These are phyloP conservation scores for Epinotia brunnichana DNA, from an alignment of 2,888 invertebrate species.

Conservation along the genomic window DNA sequence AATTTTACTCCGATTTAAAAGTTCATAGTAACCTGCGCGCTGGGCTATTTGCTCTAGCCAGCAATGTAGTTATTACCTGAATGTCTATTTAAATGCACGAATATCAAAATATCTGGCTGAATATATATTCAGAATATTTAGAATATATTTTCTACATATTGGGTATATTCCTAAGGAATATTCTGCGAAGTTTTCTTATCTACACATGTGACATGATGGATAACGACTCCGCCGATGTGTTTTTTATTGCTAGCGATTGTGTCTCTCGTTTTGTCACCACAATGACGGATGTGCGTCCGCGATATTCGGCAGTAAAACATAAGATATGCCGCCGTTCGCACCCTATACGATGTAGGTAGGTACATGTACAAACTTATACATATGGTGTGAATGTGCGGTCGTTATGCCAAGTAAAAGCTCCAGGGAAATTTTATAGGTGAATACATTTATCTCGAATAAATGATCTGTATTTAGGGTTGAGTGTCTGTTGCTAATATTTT, in stretches of 20 bases:
- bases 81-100: not conserved
- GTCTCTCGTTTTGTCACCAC: slow-evolving; percentile 38
- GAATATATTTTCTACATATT: not conserved
- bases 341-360: slow-evolving; percentile 21
- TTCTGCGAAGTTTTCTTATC: slow-evolving; percentile 19
- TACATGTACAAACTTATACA: slow-evolving; percentile 19
- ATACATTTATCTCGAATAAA: slow-evolving; percentile 34
- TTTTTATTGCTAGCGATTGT: slow-evolving; percentile 43
- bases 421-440: slow-evolving; percentile 37
- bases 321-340: slow-evolving; percentile 37
- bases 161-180: not conserved
- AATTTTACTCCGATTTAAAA: not conserved
- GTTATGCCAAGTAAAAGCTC: slow-evolving; percentile 22
- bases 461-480: slow-evolving; percentile 13
- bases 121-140: too few species aligned
- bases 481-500: not conserved
- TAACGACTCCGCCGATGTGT: slow-evolving; percentile 32
- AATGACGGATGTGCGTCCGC: slow-evolving; percentile 35
- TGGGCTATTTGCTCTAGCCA: not conserved
- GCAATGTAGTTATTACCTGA: not conserved
- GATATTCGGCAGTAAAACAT: slow-evolving; percentile 40
- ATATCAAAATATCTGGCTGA: not conserved
- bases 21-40: not conserved
- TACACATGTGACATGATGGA: slow-evolving; percentile 25
- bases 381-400: slow-evolving; percentile 27